Conservation (phyloP, 2,113 vertebrate species). For the Leiothrix lutea region DNA sequence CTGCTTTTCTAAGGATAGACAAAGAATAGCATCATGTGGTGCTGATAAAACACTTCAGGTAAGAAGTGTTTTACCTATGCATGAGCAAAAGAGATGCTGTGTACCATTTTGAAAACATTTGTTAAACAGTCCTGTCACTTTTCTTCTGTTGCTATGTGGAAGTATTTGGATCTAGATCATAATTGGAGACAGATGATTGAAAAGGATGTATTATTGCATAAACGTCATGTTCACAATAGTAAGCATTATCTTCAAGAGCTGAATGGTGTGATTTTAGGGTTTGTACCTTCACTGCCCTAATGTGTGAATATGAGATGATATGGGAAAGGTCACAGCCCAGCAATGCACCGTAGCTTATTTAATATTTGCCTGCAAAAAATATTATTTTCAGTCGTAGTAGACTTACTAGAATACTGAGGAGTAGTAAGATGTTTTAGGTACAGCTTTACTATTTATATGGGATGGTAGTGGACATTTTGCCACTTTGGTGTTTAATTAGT, state of each 20-base stretch:
- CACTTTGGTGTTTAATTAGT: neutral
- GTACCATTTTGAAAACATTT: neutral
- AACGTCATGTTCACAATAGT: neutral
- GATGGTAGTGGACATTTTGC: neutral
- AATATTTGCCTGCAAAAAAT: neutral
- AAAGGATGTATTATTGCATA: neutral
- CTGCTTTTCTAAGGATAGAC: constrained; percentile 89
- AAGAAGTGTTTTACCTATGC: neutral
- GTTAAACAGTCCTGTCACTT: neutral
- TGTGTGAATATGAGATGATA: accelerated
- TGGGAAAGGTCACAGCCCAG: neutral
- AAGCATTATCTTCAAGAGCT: neutral
- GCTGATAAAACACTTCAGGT: constrained; percentile 90
- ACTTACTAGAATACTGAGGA: neutral
- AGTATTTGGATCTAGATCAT: neutral
- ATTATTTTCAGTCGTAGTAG: neutral
- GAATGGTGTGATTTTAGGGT: neutral
- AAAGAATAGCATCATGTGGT: constrained; percentile 91
- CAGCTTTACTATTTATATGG: neutral
- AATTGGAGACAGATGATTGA: neutral
- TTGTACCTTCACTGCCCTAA: neutral
- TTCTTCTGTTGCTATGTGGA: neutral
- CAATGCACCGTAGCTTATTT: neutral
- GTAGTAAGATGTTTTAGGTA: neutral
- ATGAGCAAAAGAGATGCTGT: neutral